Evolutionary conservation across 2,113 vertebrate species (phyloP), one percentile per base, ranked within the genome.

Genomic region (Chamaetylas fuelleborni): DNA sequence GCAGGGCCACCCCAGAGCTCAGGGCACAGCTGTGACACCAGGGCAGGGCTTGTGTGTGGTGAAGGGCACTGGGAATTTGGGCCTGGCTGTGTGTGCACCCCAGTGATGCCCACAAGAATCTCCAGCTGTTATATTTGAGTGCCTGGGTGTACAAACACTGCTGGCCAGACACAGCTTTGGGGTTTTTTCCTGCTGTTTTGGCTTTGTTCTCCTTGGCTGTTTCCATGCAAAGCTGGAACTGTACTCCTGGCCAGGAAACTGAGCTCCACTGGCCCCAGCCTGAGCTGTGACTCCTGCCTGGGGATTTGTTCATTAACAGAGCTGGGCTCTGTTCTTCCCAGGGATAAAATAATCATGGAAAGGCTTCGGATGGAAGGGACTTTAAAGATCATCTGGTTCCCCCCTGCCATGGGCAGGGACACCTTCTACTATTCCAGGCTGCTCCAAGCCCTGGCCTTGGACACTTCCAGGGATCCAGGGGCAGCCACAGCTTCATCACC

Each of bases 341-440:
- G 23, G 17, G 9, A 42, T 56, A 72, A 71, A 56, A 72, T 72
- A n/a, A 26, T 54, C 6, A 72, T 42, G 50, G 36, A 54, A 54
- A 54, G 11, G 15, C 40, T 71, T 71, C 28, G 67, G 20, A 33
- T 53, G 20, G 22, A 71, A 42, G 28, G 50, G 36, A 71, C 36
- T 48, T 33, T 54, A 24, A 54, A 42, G 16, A 42, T 72, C 16
- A 54, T 33, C 22, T 72, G 29, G 8, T 33, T 71, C 26, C n/a
- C 13, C 14, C 19, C 47, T 51, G 26, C 47, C 26, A 22, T 22
- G 19, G 43, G n/a, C n/a, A 36, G 47, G 7, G 47, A 38, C n/a
- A 29, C 5, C 24, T 69, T 53, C 19, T 3, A 18, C 48, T 51
- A 0, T 9, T 3, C 28, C 67, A 40, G 28, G 6, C 0, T 7